Evolutionary conservation across 2,797 vertebrate genomes (phyloP).

Genomic region (Melanotaenia nigrans): DNA sequence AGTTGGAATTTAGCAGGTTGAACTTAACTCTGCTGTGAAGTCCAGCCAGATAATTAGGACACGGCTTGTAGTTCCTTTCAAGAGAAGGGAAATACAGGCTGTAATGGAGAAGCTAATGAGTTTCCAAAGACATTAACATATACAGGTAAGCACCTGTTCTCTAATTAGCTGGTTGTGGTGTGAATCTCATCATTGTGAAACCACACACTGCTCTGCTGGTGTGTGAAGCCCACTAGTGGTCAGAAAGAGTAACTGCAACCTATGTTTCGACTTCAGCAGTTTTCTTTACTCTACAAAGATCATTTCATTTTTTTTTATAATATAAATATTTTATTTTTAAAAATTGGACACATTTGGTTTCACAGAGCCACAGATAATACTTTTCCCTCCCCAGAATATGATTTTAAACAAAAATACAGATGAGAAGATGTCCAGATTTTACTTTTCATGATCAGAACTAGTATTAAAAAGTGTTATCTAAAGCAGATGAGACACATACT

Average conservation of each 20-base stretch:
- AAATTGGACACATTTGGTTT: no score
- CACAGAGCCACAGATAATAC: no score
- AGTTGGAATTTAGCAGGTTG: neutral
- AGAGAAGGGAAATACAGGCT: slow-evolving; percentile 2
- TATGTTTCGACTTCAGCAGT: neutral
- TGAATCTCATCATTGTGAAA: neutral
- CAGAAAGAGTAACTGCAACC: neutral
- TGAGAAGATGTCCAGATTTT: no score
- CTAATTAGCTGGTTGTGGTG: neutral
- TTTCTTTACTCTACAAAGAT: neutral
- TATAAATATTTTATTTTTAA: no score
- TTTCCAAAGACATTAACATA: slow-evolving; percentile 33
- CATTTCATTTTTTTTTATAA: no score
- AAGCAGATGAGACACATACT: no score
- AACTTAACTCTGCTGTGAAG: neutral
- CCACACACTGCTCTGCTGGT: neutral
- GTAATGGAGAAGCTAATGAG: slow-evolving; percentile 47
- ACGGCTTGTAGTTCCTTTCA: slow-evolving; percentile 3
- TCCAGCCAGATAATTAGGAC: slow-evolving; percentile 13
- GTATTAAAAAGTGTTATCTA: no score
- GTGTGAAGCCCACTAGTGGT: slow-evolving; percentile 9
- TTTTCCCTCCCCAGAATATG: no score
- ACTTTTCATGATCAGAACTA: no score
- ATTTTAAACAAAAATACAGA: no score
- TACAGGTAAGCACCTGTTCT: slow-evolving; percentile 8